These are phyloP conservation scores for Muraenolepis orangiensis DNA, from an alignment of 2,797 vertebrate genomes.

Conservation along the genomic window DNA sequence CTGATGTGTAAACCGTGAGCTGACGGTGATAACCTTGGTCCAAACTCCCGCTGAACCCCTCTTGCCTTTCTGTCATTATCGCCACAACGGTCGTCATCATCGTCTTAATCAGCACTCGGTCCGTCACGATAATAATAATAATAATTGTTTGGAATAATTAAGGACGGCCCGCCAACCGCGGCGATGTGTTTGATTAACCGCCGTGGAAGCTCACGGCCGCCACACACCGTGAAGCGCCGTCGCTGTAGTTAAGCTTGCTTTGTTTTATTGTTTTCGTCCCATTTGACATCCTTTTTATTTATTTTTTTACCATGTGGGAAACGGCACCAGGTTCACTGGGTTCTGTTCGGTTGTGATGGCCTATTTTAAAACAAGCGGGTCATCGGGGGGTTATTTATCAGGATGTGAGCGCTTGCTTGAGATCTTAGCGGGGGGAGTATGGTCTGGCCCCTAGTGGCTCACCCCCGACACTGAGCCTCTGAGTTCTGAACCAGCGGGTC, in stretches of 20 bases:
- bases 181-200: neutral
- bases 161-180: slow-evolving; percentile 21
- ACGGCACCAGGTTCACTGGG: neutral
- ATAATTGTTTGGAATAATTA: slow-evolving; percentile 24
- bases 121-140: neutral
- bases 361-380: neutral
- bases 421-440: neutral
- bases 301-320: neutral
- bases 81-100: slow-evolving; percentile 39
- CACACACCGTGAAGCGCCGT: neutral
- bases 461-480: slow-evolving; percentile 34
- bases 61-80: neutral
- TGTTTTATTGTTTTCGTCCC: neutral
- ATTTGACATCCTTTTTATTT: too few relatives aligned
- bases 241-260: neutral
- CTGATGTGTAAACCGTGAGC: slow-evolving; percentile 61
- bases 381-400: neutral
- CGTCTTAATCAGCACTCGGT: neutral
- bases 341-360: neutral
- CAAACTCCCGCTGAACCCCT: slow-evolving; percentile 58
- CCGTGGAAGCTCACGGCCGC: neutral
- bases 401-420: neutral
- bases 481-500: slow-evolving; percentile 13
- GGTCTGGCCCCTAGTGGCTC: neutral
- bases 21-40: slow-evolving; percentile 62